Percentiles rank a stretch among this genome's conserved stretches.
Evolutionary conservation across 2,888 invertebrate species (phyloP).

Genomic region (Candidula unifasciata): DNA sequence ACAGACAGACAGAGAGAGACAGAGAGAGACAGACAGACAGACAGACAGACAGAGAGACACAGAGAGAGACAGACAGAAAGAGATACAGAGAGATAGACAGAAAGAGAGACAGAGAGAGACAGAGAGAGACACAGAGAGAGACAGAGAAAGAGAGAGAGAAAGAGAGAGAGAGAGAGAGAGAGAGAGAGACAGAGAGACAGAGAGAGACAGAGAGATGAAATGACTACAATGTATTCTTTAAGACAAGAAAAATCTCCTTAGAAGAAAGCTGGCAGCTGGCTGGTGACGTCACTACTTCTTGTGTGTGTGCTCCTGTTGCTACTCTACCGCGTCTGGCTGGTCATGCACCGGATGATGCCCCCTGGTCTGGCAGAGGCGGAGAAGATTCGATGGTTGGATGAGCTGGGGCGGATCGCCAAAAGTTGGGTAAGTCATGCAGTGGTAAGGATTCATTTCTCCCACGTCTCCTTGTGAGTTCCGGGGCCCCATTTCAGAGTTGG

Average conservation of each 20-base stretch:
- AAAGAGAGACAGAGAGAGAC: background rate
- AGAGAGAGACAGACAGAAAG: background rate
- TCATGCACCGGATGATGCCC: conserved; percentile 62
- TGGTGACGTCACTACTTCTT: conserved; percentile 2
- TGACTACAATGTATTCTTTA: too few species aligned
- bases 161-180: background rate
- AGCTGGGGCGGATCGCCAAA: conserved; percentile 61
- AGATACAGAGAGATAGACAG: background rate
- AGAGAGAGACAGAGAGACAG: background rate
- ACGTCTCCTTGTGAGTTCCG: background rate
- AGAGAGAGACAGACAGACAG: background rate
- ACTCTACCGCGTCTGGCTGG: conserved; percentile 61
- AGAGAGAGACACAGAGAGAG: background rate
- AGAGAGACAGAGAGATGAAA: too few species aligned
- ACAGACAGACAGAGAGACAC: background rate
- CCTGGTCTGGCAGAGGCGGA: conserved; percentile 61
- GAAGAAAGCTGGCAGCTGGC: background rate
- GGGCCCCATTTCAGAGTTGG: background rate
- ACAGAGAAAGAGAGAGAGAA: background rate
- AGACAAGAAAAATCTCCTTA: background rate
- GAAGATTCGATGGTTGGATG: conserved; percentile 64
- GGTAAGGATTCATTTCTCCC: background rate
- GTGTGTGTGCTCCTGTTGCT: conserved; percentile 53
- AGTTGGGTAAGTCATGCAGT: conserved; percentile 56
- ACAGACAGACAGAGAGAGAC: background rate